A percentile compares a stretch with the other conserved stretches of the same genome.
Conservation (phyloP, 1,140 invertebrate species). For the Lepidurus apus region DNA sequence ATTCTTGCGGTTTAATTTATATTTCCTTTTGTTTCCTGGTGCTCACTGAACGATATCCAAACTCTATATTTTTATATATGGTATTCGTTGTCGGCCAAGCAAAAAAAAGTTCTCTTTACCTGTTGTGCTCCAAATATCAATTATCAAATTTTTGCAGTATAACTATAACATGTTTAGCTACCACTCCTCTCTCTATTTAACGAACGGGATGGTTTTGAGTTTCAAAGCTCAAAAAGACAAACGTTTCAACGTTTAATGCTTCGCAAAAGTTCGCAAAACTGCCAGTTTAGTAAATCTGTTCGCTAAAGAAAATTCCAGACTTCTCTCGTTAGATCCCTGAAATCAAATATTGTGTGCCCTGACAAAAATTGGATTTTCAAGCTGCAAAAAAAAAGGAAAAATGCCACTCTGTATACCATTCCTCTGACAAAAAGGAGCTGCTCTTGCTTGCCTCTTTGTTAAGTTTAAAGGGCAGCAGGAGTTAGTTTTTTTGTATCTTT, state of each 20-base stretch:
- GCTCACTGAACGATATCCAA: background rate
- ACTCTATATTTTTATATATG: constrained; percentile 15
- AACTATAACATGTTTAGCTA: too few relatives aligned
- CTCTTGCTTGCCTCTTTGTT: background rate
- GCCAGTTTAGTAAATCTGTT: too few relatives aligned
- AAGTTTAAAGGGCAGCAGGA: background rate
- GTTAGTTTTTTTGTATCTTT: background rate
- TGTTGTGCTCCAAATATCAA: background rate
- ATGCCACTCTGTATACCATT: background rate
- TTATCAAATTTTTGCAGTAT: background rate
- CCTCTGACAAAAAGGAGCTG: background rate
- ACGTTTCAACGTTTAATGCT: too few relatives aligned
- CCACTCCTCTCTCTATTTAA: too few relatives aligned
- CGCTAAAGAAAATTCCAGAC: too few relatives aligned
- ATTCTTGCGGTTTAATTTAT: background rate
- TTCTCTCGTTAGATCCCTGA: too few relatives aligned
- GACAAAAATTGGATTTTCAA: background rate
- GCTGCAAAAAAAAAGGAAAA: background rate
- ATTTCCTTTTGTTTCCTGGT: constrained; percentile 10
- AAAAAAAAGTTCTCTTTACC: background rate
- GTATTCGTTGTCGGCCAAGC: background rate
- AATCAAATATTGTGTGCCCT: too few relatives aligned
- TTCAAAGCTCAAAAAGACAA: too few relatives aligned
- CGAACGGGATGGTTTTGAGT: too few relatives aligned
- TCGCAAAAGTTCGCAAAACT: too few relatives aligned